phyloP scores from a whole-genome alignment of 2,113 vertebrate genomes.

The Vulpes lagopus region DNA sequence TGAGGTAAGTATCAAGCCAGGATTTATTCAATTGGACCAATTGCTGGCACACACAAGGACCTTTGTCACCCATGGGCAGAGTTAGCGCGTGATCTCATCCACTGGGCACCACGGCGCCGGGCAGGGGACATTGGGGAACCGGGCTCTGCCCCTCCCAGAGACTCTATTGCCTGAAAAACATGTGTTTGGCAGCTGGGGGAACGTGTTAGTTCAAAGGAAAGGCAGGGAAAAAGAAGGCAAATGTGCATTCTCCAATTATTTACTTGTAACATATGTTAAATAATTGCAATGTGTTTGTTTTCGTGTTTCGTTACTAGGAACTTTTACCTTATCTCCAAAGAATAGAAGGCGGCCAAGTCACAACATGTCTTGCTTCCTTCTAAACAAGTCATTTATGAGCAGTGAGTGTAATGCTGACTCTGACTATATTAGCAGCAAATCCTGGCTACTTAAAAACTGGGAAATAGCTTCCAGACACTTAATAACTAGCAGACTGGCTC shows the following conservation, averaged over 20 bases:
- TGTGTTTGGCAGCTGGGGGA: constrained; percentile 70
- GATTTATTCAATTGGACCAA: neutral
- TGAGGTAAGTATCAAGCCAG: neutral
- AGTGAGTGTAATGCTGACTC: constrained; percentile 71
- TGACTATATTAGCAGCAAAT: constrained; percentile 64
- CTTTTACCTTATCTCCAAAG: constrained; percentile 75
- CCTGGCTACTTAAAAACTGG: constrained; percentile 75
- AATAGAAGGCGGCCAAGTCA: constrained; percentile 72
- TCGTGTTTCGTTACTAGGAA: constrained; percentile 74
- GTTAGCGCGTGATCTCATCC: accelerated
- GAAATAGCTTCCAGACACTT: constrained; percentile 74
- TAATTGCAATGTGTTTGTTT: constrained; percentile 71
- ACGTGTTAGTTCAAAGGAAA: constrained; percentile 73
- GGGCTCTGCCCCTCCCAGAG: neutral
- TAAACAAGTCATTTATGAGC: constrained; percentile 78
- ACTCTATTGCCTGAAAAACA: constrained; percentile 8
- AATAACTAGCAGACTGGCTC: constrained; percentile 50
- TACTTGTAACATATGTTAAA: constrained; percentile 76
- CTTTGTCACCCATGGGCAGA: neutral
- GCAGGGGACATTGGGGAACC: neutral
- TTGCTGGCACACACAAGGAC: neutral
- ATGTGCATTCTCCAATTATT: constrained; percentile 57
- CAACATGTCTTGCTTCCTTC: constrained; percentile 70
- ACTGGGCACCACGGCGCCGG: neutral
- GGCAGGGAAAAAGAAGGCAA: neutral